Evolutionary conservation across 2,888 invertebrate genomes (phyloP), one percentile per base, ranked within the genome.

Genomic region (Parnassius glacialis): DNA sequence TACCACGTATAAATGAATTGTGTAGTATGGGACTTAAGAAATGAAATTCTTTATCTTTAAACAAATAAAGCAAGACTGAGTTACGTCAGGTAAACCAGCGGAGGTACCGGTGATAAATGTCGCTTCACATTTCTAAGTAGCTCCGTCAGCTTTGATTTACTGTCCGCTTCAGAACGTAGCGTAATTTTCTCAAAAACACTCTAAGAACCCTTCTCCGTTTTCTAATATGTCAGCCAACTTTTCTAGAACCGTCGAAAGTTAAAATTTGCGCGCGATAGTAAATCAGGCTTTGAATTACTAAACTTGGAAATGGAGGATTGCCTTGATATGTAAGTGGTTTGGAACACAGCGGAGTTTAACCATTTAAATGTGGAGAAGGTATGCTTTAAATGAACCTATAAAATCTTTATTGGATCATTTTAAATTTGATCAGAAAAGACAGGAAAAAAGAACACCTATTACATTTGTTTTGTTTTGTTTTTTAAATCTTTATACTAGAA

Each of bases 131-230:
- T 44, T 42, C 58, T 51, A 54, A 58, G 62, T 62, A 53, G 58
- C 54, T 1, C 54, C 54, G 62, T 62, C 58, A 34, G 53, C 57
- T 34, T 48, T 62, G 62, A 62, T 62, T 62, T 58, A 62, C 62
- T 11, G 54, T 44, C 54, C 44, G 55, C 56, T 42, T 57, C 13
- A 52, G 12, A 25, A 34, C 58, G 52, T 11, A 50, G 48, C n/a
- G 53, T 57, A 57, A 57, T 62, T 44, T 53, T 48, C 62, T 48
- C 53, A 44, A 57, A 53, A 62, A 57, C 53, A 53, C 48, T 44
- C 48, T 34, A 45, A 34, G 47, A 62, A 58, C 58, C 45, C 44
- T 54, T 57, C 52, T 42, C 41, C 45, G 9, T 34, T 57, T 48
- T 45, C 53, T 42, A 44, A 60, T 44, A 42, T 54, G 42, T 50